These are phyloP conservation scores for Patiria miniata DNA, from an alignment of 35 echinoderm and acorn worm genomes.

Conservation along the genomic window DNA sequence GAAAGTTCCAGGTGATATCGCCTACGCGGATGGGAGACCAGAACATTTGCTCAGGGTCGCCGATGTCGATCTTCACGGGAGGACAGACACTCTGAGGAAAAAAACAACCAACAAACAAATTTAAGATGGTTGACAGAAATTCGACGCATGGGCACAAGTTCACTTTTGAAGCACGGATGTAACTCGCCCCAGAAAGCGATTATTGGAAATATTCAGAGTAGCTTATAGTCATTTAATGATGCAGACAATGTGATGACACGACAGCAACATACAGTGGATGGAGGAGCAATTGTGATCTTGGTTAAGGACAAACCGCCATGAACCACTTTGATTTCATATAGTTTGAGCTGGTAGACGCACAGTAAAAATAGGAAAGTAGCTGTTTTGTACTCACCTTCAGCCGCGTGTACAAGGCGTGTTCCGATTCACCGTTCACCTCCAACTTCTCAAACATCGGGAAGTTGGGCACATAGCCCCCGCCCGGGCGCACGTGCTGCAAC, in stretches of 20 bases:
- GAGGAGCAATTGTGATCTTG: not conserved
- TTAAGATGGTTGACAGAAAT: not conserved
- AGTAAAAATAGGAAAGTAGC: not conserved
- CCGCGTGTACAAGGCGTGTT: conserved; percentile 49
- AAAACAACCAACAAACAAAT: not conserved
- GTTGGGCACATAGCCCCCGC: conserved; percentile 54
- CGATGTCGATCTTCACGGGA: conserved; percentile 69
- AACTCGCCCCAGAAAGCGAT: not conserved
- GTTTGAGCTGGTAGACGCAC: not conserved
- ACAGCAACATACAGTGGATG: not conserved
- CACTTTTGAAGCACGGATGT: not conserved
- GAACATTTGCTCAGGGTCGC: conserved; percentile 51
- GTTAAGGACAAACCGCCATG: not conserved
- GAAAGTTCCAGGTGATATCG: conserved; percentile 95
- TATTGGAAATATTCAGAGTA: not conserved
- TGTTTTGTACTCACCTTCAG: conserved; percentile 63
- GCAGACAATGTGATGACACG: not conserved
- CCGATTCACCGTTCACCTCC: conserved; percentile 76
- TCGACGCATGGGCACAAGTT: not conserved
- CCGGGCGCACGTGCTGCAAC: conserved; percentile 71
- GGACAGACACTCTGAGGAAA: conserved; percentile 60
- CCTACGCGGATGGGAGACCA: conserved; percentile 64
- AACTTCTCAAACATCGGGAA: conserved; percentile 58
- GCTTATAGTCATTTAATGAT: too few species aligned
- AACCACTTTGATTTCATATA: not conserved